Evolutionary conservation across 2,888 invertebrate species (phyloP), one percentile per base, ranked within the genome.

Genomic region (Cyrtodaria siliqua): DNA sequence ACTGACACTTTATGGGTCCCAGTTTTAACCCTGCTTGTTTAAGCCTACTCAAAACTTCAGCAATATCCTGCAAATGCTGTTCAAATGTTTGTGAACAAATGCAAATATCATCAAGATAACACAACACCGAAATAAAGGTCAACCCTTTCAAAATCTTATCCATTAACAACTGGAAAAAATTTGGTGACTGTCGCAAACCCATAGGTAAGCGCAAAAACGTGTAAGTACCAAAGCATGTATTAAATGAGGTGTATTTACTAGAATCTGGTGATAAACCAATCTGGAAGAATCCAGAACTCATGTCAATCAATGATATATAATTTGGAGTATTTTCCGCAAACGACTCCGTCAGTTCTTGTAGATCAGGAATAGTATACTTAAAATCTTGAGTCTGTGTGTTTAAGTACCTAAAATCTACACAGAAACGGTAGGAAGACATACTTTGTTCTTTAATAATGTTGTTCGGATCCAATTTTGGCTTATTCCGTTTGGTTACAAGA

Each of bases 231-330:
- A 55, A 79, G 18, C 66, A 66, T 9, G 78, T 75, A 57, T 75
- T 78, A 57, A 79, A 82, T 26, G 75, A 66, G n/a, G 79, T 72
- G 44, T 63, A 74, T 29, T 76, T 67, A 9, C 73, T 27, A 12
- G 67, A 62, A 14, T 61, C 60, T 4, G 38, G 14, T 52, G 67
- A 55, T 20, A 73, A 67, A 12, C 49, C 44, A 42, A 79, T 71
- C 26, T 76, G 79, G 20, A 79, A 76, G 38, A 82, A 82, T 44
- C 82, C 81, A 12, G 64, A 68, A 49, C 71, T 79, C 44, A 82
- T 27, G 57, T 81, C 81, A 8, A 82, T 29, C 18, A 52, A 69
- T 18, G 75, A 68, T 16, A 84, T 74, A 52, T 59, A 81, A 23
- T 72, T 68, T 12, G 79, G 81, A 20, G 57, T 70, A 24, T 42